Conservation (phyloP, 1,140 invertebrate genomes). For the Riptortus pedestris region DNA sequence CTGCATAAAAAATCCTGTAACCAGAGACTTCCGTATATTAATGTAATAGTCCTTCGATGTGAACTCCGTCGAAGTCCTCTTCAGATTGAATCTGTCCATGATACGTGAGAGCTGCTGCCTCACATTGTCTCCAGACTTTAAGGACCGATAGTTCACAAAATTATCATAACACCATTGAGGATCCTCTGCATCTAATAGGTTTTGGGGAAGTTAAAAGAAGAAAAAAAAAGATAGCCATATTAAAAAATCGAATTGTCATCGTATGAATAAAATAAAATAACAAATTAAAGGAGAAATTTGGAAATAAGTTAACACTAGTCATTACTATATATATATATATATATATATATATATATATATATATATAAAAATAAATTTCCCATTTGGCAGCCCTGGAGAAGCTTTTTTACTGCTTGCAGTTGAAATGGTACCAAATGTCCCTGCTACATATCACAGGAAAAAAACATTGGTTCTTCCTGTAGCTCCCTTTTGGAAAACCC, state of each 20-base stretch:
- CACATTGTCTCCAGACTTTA: slow-evolving; percentile 87
- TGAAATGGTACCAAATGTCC: no score
- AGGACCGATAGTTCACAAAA: slow-evolving; percentile 95
- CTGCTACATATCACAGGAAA: no score
- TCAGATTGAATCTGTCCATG: slow-evolving; percentile 88
- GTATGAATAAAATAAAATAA: not conserved
- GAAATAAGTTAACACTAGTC: no score
- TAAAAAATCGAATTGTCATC: slow-evolving; percentile 4
- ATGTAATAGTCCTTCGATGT: slow-evolving; percentile 97
- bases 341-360: no score
- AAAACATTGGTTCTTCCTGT: no score
- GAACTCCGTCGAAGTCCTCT: slow-evolving; percentile 94
- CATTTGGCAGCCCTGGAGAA: no score
- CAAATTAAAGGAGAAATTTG: not conserved
- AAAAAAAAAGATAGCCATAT: not conserved
- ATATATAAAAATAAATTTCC: no score
- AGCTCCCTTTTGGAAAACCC: no score
- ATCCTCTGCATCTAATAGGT: slow-evolving; percentile 60
- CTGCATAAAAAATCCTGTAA: slow-evolving; percentile 99
- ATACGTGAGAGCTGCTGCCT: slow-evolving; percentile 70
- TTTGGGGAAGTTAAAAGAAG: slow-evolving; percentile 12
- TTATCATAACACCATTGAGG: slow-evolving; percentile 99
- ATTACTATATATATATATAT: no score
- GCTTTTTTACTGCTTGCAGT: no score
- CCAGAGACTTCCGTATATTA: slow-evolving; percentile 95